phyloP scores from a whole-genome alignment of 2,888 invertebrate species.

The Ethmia dodecea region DNA sequence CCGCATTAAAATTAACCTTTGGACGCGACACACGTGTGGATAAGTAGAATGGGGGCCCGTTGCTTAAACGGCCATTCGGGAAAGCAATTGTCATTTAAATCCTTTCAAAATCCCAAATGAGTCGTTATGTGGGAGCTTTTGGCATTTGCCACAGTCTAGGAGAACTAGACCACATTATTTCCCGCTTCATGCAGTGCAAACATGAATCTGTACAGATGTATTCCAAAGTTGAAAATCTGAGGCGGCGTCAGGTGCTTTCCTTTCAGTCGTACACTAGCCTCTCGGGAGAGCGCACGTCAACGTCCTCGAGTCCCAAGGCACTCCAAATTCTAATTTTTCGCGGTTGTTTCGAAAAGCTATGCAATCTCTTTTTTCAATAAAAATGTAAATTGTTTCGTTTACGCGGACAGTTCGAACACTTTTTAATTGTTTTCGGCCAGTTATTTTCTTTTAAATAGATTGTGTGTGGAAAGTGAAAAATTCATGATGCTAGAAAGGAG shows the following conservation, averaged over 20 bases:
- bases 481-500: conserved; percentile 43
- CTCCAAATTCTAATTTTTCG: conserved; percentile 11
- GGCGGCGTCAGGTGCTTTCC: conserved; percentile 17
- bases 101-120: conserved; percentile 42
- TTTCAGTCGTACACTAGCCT: conserved; percentile 25
- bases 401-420: no score
- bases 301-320: neutral
- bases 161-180: no score
- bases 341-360: conserved; percentile 1
- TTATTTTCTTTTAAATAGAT: conserved; percentile 12
- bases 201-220: no score
- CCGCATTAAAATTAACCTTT: no score
- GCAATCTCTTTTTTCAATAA: conserved; percentile 4
- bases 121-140: conserved; percentile 31
- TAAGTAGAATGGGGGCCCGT: no score
- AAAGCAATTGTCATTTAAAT: conserved; percentile 44
- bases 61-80: conserved; percentile 27
- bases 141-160: no score
- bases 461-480: conserved; percentile 24
- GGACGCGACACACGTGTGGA: no score
- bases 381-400: no score
- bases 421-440: conserved; percentile 9
- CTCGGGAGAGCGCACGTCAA: conserved; percentile 14
- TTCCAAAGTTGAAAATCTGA: no score
- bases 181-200: no score